Evolutionary conservation across 2,888 invertebrate species (phyloP).

Genomic region (Melinopterus prodromus): DNA sequence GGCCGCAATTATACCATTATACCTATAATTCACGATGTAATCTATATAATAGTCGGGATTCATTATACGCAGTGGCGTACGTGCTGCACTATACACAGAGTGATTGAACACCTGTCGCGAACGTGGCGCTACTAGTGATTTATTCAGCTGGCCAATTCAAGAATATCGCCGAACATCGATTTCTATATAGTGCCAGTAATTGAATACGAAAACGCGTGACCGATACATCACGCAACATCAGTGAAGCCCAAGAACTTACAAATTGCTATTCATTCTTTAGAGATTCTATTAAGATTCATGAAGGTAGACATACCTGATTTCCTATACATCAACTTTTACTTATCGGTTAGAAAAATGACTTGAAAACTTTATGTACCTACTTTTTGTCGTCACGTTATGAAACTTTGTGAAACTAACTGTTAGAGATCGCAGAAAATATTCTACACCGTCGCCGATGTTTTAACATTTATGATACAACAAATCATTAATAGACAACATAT

Average conservation of each 20-base stretch:
- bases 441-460: too few species aligned
- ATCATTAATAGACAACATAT: too few species aligned
- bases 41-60: not conserved
- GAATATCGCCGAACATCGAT: not conserved
- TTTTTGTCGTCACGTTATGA: too few species aligned
- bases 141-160: not conserved
- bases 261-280: not conserved
- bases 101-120: not conserved
- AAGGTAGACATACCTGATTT: too few species aligned
- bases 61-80: constrained; percentile 4
- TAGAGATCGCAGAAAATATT: too few species aligned
- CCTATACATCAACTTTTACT: too few species aligned
- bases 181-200: not conserved
- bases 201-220: not conserved
- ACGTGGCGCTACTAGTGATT: not conserved
- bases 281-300: not conserved
- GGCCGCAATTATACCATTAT: not conserved
- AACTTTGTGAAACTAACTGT: too few species aligned
- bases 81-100: not conserved
- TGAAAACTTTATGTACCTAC: too few species aligned
- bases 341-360: too few species aligned
- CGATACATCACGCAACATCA: not conserved
- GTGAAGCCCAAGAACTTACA: not conserved
- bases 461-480: too few species aligned
- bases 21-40: constrained; percentile 4